Evolutionary conservation across 2,888 invertebrate genomes (phyloP).

Genomic region (Pammene fasciana): DNA sequence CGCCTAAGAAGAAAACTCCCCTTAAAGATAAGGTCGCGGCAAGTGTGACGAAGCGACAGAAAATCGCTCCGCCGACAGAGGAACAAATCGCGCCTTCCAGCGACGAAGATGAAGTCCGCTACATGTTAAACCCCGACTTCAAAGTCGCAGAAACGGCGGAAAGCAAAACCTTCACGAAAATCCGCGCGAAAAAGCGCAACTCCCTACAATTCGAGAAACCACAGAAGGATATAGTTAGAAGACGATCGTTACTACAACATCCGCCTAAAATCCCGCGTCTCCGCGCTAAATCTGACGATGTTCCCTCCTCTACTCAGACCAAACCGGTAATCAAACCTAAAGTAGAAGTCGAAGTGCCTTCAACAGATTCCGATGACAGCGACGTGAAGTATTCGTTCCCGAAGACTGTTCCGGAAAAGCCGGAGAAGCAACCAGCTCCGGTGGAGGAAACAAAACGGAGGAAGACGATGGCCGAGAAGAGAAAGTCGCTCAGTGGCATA

Average conservation of each 20-base stretch:
- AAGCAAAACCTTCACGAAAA: slow-evolving; percentile 68
- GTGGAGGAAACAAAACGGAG: slow-evolving; percentile 49
- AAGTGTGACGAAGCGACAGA: slow-evolving; percentile 61
- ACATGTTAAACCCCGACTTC: slow-evolving; percentile 75
- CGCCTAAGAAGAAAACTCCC: slow-evolving; percentile 61
- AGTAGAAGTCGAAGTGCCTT: slow-evolving; percentile 51
- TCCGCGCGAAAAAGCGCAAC: slow-evolving; percentile 69
- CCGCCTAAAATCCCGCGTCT: slow-evolving; percentile 70
- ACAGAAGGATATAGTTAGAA: slow-evolving; percentile 66
- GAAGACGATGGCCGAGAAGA: slow-evolving; percentile 55
- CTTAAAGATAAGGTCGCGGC: slow-evolving; percentile 55
- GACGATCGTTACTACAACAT: slow-evolving; percentile 71
- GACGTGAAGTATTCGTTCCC: slow-evolving; percentile 79
- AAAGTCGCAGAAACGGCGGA: slow-evolving; percentile 58
- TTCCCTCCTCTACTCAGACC: slow-evolving; percentile 37
- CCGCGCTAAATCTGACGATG: slow-evolving; percentile 63
- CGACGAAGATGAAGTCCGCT: slow-evolving; percentile 74
- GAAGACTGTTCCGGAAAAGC: slow-evolving; percentile 46
- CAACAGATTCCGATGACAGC: slow-evolving; percentile 75
- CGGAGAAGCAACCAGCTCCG: slow-evolving; percentile 5
- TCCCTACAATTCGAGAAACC: slow-evolving; percentile 75
- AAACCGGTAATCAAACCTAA: slow-evolving; percentile 44
- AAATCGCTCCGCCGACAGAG: slow-evolving; percentile 48
- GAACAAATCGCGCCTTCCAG: slow-evolving; percentile 57
- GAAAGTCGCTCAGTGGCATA: slow-evolving; percentile 66